Evolutionary conservation across 2,113 vertebrate genomes (phyloP).

Genomic region (Odobenus rosmarus): DNA sequence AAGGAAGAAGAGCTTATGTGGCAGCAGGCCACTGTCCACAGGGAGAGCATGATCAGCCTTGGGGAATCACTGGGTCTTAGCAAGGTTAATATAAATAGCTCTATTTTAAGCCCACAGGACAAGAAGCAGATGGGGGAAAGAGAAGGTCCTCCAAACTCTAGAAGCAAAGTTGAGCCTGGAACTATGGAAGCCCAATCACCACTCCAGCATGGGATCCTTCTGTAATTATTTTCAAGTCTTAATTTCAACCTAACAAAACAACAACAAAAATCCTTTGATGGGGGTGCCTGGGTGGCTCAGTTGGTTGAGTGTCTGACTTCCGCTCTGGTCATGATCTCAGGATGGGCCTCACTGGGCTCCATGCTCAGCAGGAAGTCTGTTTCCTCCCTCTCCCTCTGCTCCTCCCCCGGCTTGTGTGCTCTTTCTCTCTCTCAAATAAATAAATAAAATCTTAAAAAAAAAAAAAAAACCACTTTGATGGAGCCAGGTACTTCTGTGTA

Average conservation of each 20-base stretch:
- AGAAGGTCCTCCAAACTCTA: neutral
- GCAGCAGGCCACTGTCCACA: neutral
- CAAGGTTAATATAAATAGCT: slow-evolving; percentile 26
- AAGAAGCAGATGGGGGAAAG: neutral
- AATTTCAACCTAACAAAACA: slow-evolving; percentile 46
- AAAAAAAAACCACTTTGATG: neutral
- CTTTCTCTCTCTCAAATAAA: neutral
- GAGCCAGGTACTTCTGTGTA: neutral
- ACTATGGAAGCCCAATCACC: neutral
- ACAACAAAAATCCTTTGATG: neutral
- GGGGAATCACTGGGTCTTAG: slow-evolving; percentile 6
- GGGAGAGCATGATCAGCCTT: neutral
- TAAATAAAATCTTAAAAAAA: neutral
- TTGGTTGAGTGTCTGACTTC: neutral
- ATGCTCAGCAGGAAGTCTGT: neutral
- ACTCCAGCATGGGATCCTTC: neutral
- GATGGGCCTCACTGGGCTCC: neutral
- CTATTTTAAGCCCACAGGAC: slow-evolving; percentile 21
- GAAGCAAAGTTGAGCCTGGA: neutral
- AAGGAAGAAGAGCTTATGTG: neutral
- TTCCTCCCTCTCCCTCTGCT: neutral
- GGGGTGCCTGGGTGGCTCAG: neutral
- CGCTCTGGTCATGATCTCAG: neutral
- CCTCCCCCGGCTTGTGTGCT: neutral
- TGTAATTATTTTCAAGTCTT: slow-evolving; percentile 41